phyloP scores from a whole-genome alignment of 2,797 vertebrate genomes.

The Sebastolobus altivelis region DNA sequence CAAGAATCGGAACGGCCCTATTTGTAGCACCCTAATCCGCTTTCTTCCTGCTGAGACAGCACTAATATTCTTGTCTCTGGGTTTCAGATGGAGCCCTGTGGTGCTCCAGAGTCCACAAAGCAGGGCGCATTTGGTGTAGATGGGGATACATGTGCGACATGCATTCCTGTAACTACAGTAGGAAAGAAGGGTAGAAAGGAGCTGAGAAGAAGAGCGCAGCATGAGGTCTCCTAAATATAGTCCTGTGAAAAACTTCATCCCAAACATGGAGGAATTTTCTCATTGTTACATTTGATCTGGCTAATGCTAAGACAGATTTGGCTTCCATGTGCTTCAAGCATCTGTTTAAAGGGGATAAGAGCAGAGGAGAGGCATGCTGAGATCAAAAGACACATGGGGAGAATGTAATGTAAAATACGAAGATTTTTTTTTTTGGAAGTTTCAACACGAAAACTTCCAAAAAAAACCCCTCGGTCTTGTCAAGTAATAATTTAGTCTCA shows the following conservation, averaged over 20 bases:
- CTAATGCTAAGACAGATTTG: constrained; percentile 73
- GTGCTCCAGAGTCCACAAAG: constrained; percentile 65
- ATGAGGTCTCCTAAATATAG: constrained; percentile 73
- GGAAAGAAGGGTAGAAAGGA: constrained; percentile 42
- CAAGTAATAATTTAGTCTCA: constrained; percentile 34
- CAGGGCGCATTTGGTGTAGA: constrained; percentile 49
- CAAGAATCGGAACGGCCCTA: constrained; percentile 69
- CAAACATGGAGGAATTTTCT: constrained; percentile 66
- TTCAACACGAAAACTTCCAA: constrained; percentile 50
- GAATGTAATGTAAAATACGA: constrained; percentile 62
- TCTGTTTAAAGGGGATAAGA: constrained; percentile 76
- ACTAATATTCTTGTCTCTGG: constrained; percentile 79
- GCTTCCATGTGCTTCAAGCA: constrained; percentile 59
- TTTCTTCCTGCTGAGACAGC: constrained; percentile 80
- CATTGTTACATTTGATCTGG: constrained; percentile 76
- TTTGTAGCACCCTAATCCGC: constrained; percentile 80
- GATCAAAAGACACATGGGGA: constrained; percentile 81
- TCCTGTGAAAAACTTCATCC: constrained; percentile 62
- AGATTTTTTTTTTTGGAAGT: constrained; percentile 64
- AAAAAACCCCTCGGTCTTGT: constrained; percentile 25
- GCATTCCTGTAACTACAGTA: constrained; percentile 41
- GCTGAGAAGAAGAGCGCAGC: constrained; percentile 65
- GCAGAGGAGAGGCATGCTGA: constrained; percentile 71
- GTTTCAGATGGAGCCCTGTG: constrained; percentile 74
- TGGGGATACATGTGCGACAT: constrained; percentile 47